A percentile compares a stretch with the other conserved stretches of the same genome.
Conservation (phyloP, 2,113 vertebrate genomes). For the Orientallactaga bullata region DNA sequence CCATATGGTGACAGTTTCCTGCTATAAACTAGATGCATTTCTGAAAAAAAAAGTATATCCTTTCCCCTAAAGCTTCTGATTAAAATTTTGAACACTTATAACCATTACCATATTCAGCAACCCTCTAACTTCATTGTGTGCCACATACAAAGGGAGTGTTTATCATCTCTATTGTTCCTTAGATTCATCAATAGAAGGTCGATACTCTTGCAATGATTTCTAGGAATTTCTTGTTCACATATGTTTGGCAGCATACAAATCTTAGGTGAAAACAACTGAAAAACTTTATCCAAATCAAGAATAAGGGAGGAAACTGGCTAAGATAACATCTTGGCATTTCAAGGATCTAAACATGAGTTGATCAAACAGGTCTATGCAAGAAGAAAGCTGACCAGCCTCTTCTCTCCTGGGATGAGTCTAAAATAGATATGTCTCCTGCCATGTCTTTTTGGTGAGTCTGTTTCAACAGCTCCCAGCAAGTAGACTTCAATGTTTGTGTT, state of each 20-base stretch:
- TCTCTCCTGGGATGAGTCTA: not conserved
- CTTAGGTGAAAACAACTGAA: slow-evolving; percentile 57
- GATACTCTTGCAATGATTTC: not conserved
- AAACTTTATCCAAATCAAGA: not conserved
- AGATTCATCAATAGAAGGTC: not conserved
- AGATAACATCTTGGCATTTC: not conserved
- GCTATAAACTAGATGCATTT: not conserved
- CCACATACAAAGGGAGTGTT: not conserved
- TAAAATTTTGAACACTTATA: not conserved
- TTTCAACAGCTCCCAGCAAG: not conserved
- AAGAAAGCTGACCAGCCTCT: not conserved
- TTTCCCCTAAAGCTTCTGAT: slow-evolving; percentile 4
- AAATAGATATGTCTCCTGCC: not conserved
- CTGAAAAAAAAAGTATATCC: not conserved
- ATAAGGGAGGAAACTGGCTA: not conserved
- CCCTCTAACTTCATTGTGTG: not conserved
- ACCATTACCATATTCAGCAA: not conserved
- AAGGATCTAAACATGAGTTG: not conserved
- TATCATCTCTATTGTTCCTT: not conserved
- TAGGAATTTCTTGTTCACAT: slow-evolving; percentile 46
- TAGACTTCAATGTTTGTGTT: not conserved
- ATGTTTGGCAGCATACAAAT: not conserved
- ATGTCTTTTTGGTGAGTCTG: too few species aligned
- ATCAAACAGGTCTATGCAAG: not conserved
- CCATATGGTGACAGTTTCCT: too few species aligned